A percentile compares a stretch with the other conserved stretches of the same genome.
Conservation (phyloP, 2,113 vertebrate species). For the Steatornis caripensis region DNA sequence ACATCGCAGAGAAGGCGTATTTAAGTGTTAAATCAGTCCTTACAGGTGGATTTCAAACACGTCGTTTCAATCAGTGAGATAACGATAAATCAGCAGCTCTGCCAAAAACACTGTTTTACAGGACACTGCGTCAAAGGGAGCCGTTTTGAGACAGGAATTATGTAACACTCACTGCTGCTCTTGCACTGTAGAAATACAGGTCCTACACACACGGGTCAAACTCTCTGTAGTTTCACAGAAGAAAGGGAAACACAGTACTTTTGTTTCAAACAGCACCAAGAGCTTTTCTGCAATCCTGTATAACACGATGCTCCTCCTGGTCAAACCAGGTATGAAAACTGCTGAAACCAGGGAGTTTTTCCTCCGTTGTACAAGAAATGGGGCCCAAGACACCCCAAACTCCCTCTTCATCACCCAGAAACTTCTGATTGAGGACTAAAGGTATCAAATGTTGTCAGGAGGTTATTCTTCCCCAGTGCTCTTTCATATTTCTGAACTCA, state of each 20-base stretch:
- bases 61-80: background rate
- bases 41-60: background rate
- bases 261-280: background rate
- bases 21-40: background rate
- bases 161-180: background rate
- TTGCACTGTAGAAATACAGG: fast-evolving
- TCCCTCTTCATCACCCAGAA: background rate
- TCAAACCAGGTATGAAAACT: background rate
- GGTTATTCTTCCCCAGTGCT: fast-evolving
- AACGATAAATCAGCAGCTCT: background rate
- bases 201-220: background rate
- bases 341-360: background rate
- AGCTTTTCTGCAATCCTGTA: background rate
- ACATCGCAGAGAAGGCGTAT: background rate
- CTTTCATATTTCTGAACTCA: background rate
- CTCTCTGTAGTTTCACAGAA: background rate
- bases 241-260: background rate
- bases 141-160: background rate
- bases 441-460: background rate
- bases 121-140: background rate
- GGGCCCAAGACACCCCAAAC: background rate
- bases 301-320: fast-evolving
- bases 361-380: background rate
- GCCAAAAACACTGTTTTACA: background rate
- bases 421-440: background rate